These are phyloP conservation scores for Agrotis segetum DNA, from an alignment of 2,888 invertebrate species.

Conservation along the genomic window DNA sequence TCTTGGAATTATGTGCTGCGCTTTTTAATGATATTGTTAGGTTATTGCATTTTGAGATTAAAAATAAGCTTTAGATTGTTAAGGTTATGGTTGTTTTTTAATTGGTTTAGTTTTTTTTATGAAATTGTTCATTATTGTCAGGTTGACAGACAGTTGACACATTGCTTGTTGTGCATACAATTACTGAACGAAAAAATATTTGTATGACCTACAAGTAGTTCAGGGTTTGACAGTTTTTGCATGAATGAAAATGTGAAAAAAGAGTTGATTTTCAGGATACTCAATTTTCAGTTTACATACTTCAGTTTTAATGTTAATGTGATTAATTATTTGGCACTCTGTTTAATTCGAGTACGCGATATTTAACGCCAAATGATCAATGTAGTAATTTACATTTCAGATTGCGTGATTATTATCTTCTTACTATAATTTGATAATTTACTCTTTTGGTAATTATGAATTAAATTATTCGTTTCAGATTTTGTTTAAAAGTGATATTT, in stretches of 20 bases:
- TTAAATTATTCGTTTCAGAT: background rate
- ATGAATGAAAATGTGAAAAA: too few species aligned
- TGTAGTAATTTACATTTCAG: background rate
- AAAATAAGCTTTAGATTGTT: slow-evolving; percentile 1
- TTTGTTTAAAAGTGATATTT: background rate
- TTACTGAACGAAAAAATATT: too few species aligned
- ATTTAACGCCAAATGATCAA: background rate
- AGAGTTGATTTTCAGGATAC: too few species aligned
- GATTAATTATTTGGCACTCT: too few species aligned
- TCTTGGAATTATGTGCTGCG: slow-evolving; percentile 43
- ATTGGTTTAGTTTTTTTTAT: background rate
- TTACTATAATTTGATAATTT: slow-evolving; percentile 6
- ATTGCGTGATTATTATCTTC: slow-evolving; percentile 8
- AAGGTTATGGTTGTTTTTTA: slow-evolving; percentile 16
- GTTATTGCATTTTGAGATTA: slow-evolving; percentile 25
- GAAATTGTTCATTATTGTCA: too few species aligned
- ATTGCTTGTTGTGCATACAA: too few species aligned
- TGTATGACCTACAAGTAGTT: too few species aligned
- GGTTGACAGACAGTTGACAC: too few species aligned
- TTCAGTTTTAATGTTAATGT: too few species aligned
- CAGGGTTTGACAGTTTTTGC: too few species aligned
- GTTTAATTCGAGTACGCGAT: background rate
- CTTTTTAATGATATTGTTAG: slow-evolving; percentile 37
- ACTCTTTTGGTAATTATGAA: background rate
- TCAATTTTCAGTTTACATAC: too few species aligned